Percentiles rank a stretch among this genome's conserved stretches.
These are phyloP conservation scores for Alloplasta piceator DNA, from an alignment of 2,888 invertebrate genomes.

Conservation along the genomic window DNA sequence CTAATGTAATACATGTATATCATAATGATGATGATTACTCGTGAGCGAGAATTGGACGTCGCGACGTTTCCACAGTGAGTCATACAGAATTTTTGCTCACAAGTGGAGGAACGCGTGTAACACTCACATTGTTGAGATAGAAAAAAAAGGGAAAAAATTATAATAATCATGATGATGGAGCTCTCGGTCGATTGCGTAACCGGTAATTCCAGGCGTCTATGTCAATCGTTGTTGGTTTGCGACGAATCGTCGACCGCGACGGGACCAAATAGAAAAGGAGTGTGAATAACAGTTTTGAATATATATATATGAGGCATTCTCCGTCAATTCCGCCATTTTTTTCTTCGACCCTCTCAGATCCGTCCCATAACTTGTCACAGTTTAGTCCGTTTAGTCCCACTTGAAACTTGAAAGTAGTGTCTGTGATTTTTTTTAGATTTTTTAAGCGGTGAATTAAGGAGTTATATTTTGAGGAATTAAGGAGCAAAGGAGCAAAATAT, in stretches of 20 bases:
- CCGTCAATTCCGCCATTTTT: too few relatives aligned
- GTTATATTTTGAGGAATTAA: too few relatives aligned
- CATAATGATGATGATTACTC: constrained; percentile 16
- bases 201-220: constrained; percentile 16
- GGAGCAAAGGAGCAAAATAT: too few relatives aligned
- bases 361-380: too few relatives aligned
- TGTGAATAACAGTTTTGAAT: constrained; percentile 36
- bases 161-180: constrained; percentile 8
- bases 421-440: too few relatives aligned
- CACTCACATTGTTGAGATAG: constrained; percentile 14
- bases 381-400: too few relatives aligned
- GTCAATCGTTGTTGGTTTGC: constrained; percentile 6
- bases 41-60: not conserved
- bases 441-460: too few relatives aligned
- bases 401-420: too few relatives aligned
- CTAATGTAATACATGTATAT: constrained; percentile 10
- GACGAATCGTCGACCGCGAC: constrained; percentile 4
- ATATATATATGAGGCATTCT: too few relatives aligned
- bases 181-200: constrained; percentile 41
- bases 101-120: not conserved
- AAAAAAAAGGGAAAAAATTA: constrained; percentile 17
- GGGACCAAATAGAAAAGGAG: constrained; percentile 17
- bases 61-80: constrained; percentile 36
- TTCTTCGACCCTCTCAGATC: too few relatives aligned
- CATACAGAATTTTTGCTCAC: not conserved